Conservation (phyloP, 2,888 invertebrate species). For the Trichopoda pennipes region DNA sequence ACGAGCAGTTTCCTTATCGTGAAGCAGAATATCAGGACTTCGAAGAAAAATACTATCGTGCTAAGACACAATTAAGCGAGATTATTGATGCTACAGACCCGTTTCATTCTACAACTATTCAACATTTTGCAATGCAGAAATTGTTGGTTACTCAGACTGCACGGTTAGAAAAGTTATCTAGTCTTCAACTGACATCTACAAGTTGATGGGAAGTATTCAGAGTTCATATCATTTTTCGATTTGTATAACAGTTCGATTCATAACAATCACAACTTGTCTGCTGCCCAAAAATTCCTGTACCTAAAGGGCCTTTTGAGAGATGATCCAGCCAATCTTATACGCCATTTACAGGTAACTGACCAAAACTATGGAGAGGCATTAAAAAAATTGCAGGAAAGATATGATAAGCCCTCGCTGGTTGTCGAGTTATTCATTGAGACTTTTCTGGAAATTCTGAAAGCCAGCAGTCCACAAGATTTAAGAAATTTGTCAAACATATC, state of each 20-base stretch:
- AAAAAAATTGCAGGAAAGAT: slow-evolving; percentile 37
- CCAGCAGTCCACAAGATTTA: too few relatives aligned
- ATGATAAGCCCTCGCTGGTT: slow-evolving; percentile 57
- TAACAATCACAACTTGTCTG: not conserved
- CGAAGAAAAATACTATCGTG: not conserved
- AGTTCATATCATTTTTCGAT: slow-evolving; percentile 37
- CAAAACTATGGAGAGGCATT: slow-evolving; percentile 34
- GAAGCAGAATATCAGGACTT: too few relatives aligned
- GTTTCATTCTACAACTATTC: slow-evolving; percentile 19
- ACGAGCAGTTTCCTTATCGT: too few relatives aligned
- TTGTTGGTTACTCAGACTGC: slow-evolving; percentile 4
- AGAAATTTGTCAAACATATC: too few relatives aligned
- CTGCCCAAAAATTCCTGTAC: too few relatives aligned
- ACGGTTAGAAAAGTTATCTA: slow-evolving; percentile 18
- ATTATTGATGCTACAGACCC: not conserved
- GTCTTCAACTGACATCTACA: slow-evolving; percentile 14
- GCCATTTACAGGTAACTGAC: not conserved
- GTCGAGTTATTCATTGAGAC: slow-evolving; percentile 48
- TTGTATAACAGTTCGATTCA: slow-evolving; percentile 45
- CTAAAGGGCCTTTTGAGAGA: too few relatives aligned
- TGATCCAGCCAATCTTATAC: slow-evolving; percentile 44
- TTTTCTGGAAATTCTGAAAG: slow-evolving; percentile 36
- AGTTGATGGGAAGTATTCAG: not conserved
- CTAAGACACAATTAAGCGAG: slow-evolving; percentile 14
- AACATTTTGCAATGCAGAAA: slow-evolving; percentile 29